Evolutionary conservation across 2,113 vertebrate species (phyloP).

Genomic region (Hepsetus odoe): DNA sequence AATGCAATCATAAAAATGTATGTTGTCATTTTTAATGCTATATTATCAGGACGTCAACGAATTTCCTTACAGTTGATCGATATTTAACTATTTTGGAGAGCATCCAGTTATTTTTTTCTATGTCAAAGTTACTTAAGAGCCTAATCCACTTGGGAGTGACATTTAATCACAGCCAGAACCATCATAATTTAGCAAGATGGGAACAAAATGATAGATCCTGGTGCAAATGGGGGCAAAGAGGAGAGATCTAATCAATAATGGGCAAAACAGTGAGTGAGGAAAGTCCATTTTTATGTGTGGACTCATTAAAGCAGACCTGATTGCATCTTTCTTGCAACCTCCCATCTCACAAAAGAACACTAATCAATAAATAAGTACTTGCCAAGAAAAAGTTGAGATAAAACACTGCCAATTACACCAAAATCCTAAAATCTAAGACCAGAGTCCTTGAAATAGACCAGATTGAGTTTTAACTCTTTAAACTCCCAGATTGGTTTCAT

Average conservation of each 20-base stretch:
- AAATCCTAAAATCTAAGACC: slow-evolving; percentile 25
- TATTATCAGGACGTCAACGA: too few species aligned
- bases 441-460: slow-evolving; percentile 12
- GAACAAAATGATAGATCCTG: slow-evolving; percentile 50
- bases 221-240: slow-evolving; percentile 62
- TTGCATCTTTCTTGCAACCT: slow-evolving; percentile 62
- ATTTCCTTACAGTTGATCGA: too few species aligned
- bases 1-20: too few species aligned
- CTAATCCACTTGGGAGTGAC: slow-evolving; percentile 18
- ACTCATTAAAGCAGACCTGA: slow-evolving; percentile 70
- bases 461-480: neutral
- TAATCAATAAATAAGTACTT: slow-evolving; percentile 70
- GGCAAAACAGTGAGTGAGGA: slow-evolving; percentile 53
- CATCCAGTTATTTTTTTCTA: neutral
- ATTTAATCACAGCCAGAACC: slow-evolving; percentile 43
- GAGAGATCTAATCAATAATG: slow-evolving; percentile 67
- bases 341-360: slow-evolving; percentile 53
- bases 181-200: slow-evolving; percentile 43
- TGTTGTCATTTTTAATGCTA: neutral
- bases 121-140: slow-evolving; percentile 17
- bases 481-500: neutral
- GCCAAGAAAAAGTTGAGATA: slow-evolving; percentile 64
- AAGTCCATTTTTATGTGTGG: slow-evolving; percentile 67
- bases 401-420: slow-evolving; percentile 55
- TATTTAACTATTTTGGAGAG: too few species aligned